Percentiles rank a stretch among this genome's conserved stretches.
Evolutionary conservation across 2,888 invertebrate genomes (phyloP).

Genomic region (Actias luna): DNA sequence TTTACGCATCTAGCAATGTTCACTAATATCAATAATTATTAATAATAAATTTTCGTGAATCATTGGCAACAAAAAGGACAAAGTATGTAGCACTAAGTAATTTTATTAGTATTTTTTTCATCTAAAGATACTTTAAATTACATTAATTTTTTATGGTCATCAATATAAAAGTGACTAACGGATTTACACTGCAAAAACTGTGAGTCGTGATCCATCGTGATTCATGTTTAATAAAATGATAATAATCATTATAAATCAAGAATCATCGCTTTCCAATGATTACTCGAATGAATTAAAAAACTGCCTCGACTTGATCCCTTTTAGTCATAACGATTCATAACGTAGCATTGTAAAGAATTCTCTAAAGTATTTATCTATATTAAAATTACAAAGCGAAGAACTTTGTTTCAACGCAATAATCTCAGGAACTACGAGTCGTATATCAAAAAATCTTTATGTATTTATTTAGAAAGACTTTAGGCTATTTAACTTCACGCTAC

Average conservation of each 20-base stretch:
- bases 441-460: too few species aligned
- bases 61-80: background rate
- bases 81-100: background rate
- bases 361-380: too few species aligned
- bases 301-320: constrained; percentile 1
- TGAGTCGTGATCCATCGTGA: constrained; percentile 58
- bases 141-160: background rate
- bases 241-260: constrained; percentile 58
- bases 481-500: too few species aligned
- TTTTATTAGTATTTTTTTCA: background rate
- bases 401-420: too few species aligned
- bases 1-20: too few species aligned
- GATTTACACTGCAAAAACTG: background rate
- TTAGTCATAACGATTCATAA: background rate
- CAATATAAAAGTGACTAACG: background rate
- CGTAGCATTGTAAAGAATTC: background rate
- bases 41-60: background rate
- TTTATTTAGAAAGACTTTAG: too few species aligned
- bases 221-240: constrained; percentile 67
- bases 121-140: background rate
- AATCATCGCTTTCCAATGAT: constrained; percentile 64
- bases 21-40: too few species aligned
- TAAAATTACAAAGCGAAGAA: too few species aligned
- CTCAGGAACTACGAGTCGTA: too few species aligned
- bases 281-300: constrained; percentile 59